Conservation (phyloP, 2,888 invertebrate species). For the Choreutis nemorana region DNA sequence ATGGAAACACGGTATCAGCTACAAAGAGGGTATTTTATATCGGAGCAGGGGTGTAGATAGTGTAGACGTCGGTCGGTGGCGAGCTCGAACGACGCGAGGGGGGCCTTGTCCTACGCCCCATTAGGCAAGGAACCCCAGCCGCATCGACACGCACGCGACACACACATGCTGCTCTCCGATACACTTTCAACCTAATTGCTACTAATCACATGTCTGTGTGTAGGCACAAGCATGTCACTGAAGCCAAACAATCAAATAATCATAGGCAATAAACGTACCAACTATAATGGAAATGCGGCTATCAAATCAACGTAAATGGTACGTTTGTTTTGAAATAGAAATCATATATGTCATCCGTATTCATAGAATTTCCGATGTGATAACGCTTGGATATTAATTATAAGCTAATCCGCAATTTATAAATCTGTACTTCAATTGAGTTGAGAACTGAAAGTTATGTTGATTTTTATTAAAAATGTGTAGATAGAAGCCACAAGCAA, state of each 20-base stretch:
- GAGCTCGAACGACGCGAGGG: slow-evolving; percentile 18
- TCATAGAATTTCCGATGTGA: no score
- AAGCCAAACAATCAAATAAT: slow-evolving; percentile 2
- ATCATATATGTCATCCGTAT: no score
- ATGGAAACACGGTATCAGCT: slow-evolving; percentile 28
- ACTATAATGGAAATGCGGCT: slow-evolving; percentile 7
- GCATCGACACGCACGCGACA: slow-evolving; percentile 40
- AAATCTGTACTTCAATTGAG: slow-evolving; percentile 7
- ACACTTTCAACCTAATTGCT: slow-evolving; percentile 59
- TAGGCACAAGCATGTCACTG: slow-evolving; percentile 11
- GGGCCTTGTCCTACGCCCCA: slow-evolving; percentile 44
- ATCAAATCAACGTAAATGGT: slow-evolving; percentile 1
- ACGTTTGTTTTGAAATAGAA: no score
- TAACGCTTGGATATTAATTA: slow-evolving; percentile 10
- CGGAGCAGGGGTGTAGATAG: slow-evolving; percentile 17
- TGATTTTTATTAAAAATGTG: no score
- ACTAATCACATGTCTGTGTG: slow-evolving; percentile 34
- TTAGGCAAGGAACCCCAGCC: slow-evolving; percentile 45
- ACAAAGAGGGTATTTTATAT: slow-evolving; percentile 40
- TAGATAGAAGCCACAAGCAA: no score
- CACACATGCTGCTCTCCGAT: slow-evolving; percentile 57
- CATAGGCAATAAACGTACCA: slow-evolving; percentile 8
- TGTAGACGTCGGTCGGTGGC: slow-evolving; percentile 15
- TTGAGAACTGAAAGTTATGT: neutral
- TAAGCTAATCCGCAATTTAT: slow-evolving; percentile 8